Base-by-base conservation (phyloP, 2,888 invertebrate genomes). In the Lepidonotus clava region DNA sequence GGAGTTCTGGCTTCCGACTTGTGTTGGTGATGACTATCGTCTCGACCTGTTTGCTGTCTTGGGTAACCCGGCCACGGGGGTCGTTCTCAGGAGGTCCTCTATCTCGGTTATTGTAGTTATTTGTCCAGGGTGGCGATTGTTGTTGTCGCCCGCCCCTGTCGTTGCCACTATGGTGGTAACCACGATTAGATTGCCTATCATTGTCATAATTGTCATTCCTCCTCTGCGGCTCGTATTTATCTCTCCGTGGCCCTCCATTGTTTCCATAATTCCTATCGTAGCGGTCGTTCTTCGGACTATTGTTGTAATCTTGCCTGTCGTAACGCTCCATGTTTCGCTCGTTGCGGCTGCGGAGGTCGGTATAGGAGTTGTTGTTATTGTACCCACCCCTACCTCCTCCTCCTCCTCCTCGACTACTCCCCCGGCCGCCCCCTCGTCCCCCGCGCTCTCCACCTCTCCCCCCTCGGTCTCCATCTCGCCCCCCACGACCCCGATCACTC, bases 251-350 rank as follows among this genome's bases (percentile, higher is more conserved):
- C 34, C 76, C 41, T 46, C 46, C n/a, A 34, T 53, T 51, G 11
- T 21, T 6, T 8, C n/a, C 38, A 24, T 51, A 84, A 24, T 96
- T 18, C 96, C 95, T 89, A 95, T 95, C 87, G 94, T 95, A 61
- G 86, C 86, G 38, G 34, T 41, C 28, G 40, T 40, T 56, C n/a
- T 38, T 46, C 8, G 84, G 84, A n/a, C 61, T 28, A 24, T 24
- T 51, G 21, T 28, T 28, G 24, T 53, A 36, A 6, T 84, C 61
- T 28, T 56, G 38, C 8, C 76, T 21, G 21, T 84, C 84, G 40
- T 66, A 28, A 14, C 36, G 56, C 84, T 84, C 84, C 66, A 40
- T 61, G 66, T 40, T 84, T 5, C 56, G 34, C 28, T 38, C 53
- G 21, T 66, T 66, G 14, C 84, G 84, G 61, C 61, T 40, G 18